Evolutionary conservation across 2,797 vertebrate genomes (phyloP).

Genomic region (Liasis olivaceus): DNA sequence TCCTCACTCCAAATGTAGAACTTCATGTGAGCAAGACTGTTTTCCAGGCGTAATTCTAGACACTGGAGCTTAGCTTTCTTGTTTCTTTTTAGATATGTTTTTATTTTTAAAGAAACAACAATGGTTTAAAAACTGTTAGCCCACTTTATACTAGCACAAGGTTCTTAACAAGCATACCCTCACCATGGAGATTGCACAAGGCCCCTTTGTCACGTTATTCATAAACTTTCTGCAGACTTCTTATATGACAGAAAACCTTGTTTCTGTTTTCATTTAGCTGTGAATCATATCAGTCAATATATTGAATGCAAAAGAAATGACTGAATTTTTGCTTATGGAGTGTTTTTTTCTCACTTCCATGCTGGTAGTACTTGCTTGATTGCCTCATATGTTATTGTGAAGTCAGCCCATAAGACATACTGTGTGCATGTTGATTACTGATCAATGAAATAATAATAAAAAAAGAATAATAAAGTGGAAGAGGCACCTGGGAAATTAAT

Average conservation of each 20-base stretch:
- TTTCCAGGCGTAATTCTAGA: not conserved
- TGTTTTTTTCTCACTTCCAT: conserved; percentile 1
- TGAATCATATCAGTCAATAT: not conserved
- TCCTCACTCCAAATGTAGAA: not conserved
- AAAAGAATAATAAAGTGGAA: not conserved
- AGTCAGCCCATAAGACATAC: not conserved
- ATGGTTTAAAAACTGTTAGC: not conserved
- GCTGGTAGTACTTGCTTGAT: not conserved
- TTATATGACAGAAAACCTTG: not conserved
- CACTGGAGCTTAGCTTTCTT: not conserved
- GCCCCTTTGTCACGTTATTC: not conserved
- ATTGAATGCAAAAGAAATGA: not conserved
- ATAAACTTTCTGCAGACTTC: not conserved
- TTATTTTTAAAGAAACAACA: not conserved
- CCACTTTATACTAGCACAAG: not conserved
- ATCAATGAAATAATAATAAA: not conserved
- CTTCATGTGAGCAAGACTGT: not conserved
- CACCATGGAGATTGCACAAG: not conserved
- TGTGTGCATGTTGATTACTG: not conserved
- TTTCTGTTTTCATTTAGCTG: not conserved
- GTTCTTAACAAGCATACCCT: not conserved
- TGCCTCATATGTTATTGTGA: not conserved
- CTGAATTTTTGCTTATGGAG: not conserved
- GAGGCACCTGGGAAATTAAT: not conserved
- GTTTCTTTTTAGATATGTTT: not conserved